phyloP scores from a whole-genome alignment of 2,888 invertebrate genomes.

The Eristalinus aeneus region DNA sequence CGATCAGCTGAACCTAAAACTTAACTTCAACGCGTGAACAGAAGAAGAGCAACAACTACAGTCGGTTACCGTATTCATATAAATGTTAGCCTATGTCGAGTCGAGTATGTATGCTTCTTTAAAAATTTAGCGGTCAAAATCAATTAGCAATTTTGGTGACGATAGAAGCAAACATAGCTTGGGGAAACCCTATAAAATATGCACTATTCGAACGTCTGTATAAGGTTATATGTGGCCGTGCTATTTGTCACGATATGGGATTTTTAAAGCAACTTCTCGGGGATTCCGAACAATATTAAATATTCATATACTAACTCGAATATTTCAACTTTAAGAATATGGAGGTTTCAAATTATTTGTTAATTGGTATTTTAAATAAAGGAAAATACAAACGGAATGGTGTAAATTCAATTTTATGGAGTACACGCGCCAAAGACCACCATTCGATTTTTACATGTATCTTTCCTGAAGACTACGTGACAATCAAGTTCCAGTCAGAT shows the following conservation, averaged over 20 bases:
- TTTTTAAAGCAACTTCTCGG: neutral
- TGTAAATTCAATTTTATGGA: constrained; percentile 14
- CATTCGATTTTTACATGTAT: neutral
- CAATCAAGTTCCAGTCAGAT: neutral
- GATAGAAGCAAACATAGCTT: constrained; percentile 39
- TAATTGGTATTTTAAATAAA: neutral
- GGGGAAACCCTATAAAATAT: constrained; percentile 63
- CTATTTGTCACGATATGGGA: constrained; percentile 32
- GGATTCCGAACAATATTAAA: neutral
- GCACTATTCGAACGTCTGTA: constrained; percentile 23
- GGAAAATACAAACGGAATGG: neutral
- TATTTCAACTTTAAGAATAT: too few relatives aligned
- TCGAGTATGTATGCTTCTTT: constrained; percentile 26
- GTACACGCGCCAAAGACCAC: neutral
- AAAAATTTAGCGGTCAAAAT: constrained; percentile 49
- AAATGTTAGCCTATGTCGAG: constrained; percentile 2
- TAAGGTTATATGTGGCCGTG: neutral
- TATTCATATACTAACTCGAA: neutral
- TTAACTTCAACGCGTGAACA: constrained; percentile 38
- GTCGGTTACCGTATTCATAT: constrained; percentile 6
- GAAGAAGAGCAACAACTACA: constrained; percentile 10
- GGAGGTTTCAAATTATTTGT: neutral
- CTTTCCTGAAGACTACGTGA: neutral
- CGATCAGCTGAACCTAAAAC: constrained; percentile 49
- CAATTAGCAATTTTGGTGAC: constrained; percentile 44